Evolutionary conservation across 2,113 vertebrate species (phyloP).

Genomic region (Antechinus flavipes): DNA sequence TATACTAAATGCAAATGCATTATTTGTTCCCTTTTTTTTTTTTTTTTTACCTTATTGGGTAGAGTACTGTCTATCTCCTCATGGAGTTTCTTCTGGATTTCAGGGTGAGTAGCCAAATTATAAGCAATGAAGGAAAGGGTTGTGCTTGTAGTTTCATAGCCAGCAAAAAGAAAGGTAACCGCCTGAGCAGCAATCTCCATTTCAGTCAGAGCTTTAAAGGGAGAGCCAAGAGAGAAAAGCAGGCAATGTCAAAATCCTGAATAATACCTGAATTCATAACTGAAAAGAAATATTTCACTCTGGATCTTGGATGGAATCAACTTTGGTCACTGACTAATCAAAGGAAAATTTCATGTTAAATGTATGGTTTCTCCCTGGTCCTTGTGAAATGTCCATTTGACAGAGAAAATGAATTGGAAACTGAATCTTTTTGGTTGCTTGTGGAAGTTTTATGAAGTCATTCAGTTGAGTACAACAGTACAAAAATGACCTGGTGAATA

Average conservation of each 20-base stretch:
- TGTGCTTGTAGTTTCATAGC: constrained; percentile 88
- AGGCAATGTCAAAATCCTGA: no score
- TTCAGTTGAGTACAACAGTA: neutral
- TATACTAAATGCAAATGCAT: neutral
- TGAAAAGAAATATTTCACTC: neutral
- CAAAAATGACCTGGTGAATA: neutral
- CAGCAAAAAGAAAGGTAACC: constrained; percentile 87
- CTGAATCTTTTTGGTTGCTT: neutral
- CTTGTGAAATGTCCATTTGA: neutral
- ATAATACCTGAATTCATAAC: neutral
- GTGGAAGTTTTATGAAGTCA: neutral
- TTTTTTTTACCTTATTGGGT: constrained; percentile 82
- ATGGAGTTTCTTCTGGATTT: constrained; percentile 84
- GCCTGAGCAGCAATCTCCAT: constrained; percentile 87
- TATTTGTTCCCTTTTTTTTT: neutral
- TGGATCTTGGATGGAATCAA: neutral
- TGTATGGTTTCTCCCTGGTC: neutral
- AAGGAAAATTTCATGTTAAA: neutral
- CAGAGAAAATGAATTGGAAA: neutral
- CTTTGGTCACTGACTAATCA: neutral
- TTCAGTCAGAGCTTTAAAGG: constrained; percentile 85
- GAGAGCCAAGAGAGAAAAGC: constrained; percentile 47
- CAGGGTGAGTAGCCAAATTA: constrained; percentile 85
- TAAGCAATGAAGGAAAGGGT: constrained; percentile 83
- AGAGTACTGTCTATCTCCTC: constrained; percentile 86